Evolutionary conservation across 2,113 vertebrate species (phyloP).

Genomic region (Nansenia antarctica): DNA sequence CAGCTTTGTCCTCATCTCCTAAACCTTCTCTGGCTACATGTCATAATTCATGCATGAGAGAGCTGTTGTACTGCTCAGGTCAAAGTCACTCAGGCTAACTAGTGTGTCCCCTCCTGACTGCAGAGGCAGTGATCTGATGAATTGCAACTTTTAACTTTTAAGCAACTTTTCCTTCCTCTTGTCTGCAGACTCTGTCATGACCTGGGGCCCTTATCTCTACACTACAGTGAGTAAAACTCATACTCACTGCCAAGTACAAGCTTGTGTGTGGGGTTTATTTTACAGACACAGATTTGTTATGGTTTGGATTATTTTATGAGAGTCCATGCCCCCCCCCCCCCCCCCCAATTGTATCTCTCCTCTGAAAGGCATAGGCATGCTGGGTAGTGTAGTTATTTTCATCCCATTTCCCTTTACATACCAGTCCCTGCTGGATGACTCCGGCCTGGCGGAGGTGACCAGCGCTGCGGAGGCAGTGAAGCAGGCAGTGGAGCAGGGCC

Average conservation of each 20-base stretch:
- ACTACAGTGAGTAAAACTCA: conserved; percentile 82
- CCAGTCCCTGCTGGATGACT: conserved; percentile 93
- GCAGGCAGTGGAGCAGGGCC: conserved; percentile 74
- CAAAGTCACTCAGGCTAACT: not conserved
- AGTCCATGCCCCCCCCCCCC: no score
- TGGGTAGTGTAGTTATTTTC: not conserved
- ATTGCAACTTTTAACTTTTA: no score
- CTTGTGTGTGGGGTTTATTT: not conserved
- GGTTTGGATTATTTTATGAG: not conserved
- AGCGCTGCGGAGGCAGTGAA: conserved; percentile 79
- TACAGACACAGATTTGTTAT: not conserved
- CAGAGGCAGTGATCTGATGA: not conserved
- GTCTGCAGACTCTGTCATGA: conserved; percentile 88
- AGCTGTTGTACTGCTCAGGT: not conserved
- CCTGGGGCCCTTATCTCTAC: conserved; percentile 96
- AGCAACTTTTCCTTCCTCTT: conserved; percentile 39
- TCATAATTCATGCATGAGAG: not conserved
- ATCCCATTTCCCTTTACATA: not conserved
- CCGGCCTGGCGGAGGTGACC: conserved; percentile 83
- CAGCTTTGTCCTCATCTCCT: not conserved
- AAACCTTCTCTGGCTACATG: not conserved
- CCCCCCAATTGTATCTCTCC: no score
- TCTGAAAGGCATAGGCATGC: not conserved
- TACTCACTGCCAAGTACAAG: not conserved
- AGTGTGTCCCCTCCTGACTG: not conserved